Conservation (phyloP, 2,888 invertebrate species). For the Pammene aurita region DNA sequence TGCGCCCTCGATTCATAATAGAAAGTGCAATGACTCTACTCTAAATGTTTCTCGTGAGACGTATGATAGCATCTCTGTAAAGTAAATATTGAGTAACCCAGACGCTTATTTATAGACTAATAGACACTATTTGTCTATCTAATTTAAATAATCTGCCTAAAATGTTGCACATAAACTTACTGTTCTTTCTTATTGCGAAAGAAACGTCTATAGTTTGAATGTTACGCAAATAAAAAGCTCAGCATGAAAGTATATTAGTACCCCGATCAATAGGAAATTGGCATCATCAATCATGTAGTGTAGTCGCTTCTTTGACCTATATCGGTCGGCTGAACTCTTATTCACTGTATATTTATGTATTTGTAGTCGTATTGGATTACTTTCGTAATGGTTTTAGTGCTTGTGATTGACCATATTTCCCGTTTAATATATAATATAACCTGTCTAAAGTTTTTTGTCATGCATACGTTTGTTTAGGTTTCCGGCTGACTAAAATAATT, state of each 20-base stretch:
- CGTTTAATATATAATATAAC: too few relatives aligned
- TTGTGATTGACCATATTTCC: slow-evolving; percentile 5
- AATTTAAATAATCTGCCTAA: slow-evolving; percentile 3
- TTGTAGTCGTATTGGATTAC: slow-evolving; percentile 28
- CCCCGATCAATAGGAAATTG: slow-evolving; percentile 67
- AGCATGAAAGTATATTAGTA: slow-evolving; percentile 49
- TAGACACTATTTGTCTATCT: not conserved
- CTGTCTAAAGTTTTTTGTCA: too few relatives aligned
- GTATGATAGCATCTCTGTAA: slow-evolving; percentile 18
- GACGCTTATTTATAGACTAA: not conserved
- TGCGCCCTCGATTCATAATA: slow-evolving; percentile 52
- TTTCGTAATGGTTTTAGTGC: slow-evolving; percentile 22
- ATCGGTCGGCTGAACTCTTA: slow-evolving; percentile 44
- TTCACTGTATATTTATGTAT: slow-evolving; percentile 28
- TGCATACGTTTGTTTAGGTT: too few relatives aligned
- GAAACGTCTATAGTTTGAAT: slow-evolving; percentile 42
- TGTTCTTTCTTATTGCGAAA: slow-evolving; percentile 3
- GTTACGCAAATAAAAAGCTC: slow-evolving; percentile 56
- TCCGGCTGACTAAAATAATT: too few relatives aligned
- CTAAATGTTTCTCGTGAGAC: slow-evolving; percentile 39
- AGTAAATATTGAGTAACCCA: slow-evolving; percentile 12
- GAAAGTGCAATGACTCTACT: slow-evolving; percentile 53
- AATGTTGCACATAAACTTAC: too few relatives aligned
- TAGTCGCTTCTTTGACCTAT: slow-evolving; percentile 61
- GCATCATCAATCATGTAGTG: slow-evolving; percentile 65